Evolutionary conservation across 2,113 vertebrate genomes (phyloP), one percentile per base, ranked within the genome.

Genomic region (Carassius carassius): DNA sequence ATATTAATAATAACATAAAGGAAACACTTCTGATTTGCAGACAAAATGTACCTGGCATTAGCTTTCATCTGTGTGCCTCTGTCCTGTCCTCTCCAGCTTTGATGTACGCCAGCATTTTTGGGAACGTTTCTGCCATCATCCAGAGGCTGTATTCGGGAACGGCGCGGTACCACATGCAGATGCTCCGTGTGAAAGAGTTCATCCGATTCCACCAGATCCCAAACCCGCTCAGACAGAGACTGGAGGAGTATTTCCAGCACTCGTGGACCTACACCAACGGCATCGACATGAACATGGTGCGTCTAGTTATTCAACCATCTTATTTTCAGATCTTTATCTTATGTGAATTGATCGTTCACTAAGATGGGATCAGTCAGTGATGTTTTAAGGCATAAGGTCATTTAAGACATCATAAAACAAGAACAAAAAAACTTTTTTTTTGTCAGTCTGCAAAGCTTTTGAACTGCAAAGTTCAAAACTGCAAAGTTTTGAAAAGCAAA

Each of bases 71-170:
- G 7, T 80, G 8, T 67, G 23, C 44, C 65, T 2, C 21, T 23
- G 21, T 51, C 23, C 14, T 44, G 6, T 90, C 37, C 90, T 89
- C 94, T 93, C 54, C 92, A 99, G 98, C 98, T 72, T 91, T 99
- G 89, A 99, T 99, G 98, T 99, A 99, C 5, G 98, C 98, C 92
- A 99, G 98, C 90, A 99, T 99, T 92, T 99, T 99, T 90, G 98
- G 98, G 76, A 99, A 99, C 3, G 98, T 99, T 62, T 99, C 98
- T 78, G 98, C 98, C 93, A 99, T 99, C 94, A 99, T 99, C 94
- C 98, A 99, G 95, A 94, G 98, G 86, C 94, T 99, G 16, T 99
- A 99, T 92, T 99, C 98, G 0, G 97, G 97, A 85, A 99, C 98
- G 0, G 98, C 98, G 2, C 94, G 98, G 78, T 99, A 99, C 86